Evolutionary conservation across 1,140 invertebrate species (phyloP).

Genomic region (Pseudachorutes palmiensis): DNA sequence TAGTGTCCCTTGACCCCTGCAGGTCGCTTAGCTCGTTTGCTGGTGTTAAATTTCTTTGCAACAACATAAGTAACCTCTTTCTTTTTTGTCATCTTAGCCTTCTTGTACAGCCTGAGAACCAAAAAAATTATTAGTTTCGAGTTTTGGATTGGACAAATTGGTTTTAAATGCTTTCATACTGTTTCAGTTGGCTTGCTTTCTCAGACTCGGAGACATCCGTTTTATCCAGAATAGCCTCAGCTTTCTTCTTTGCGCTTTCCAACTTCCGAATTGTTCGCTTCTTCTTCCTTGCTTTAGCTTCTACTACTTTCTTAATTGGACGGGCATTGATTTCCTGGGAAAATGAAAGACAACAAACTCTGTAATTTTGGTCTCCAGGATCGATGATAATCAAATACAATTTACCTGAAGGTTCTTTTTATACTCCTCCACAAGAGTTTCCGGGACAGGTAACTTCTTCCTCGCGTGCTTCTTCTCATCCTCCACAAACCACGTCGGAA

Average conservation of each 20-base stretch:
- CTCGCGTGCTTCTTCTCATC: constrained; percentile 89
- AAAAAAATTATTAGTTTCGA: constrained; percentile 24
- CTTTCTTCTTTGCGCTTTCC: constrained; percentile 91
- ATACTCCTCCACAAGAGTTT: constrained; percentile 34
- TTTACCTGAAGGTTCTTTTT: constrained; percentile 31
- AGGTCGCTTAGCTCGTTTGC: constrained; percentile 67
- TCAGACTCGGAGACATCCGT: constrained; percentile 80
- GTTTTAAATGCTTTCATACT: constrained; percentile 56
- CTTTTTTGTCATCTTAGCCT: constrained; percentile 71
- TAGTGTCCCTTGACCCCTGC: constrained; percentile 82
- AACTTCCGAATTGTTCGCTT: constrained; percentile 71
- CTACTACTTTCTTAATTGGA: constrained; percentile 95
- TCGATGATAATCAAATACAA: background rate
- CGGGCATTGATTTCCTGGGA: constrained; percentile 81
- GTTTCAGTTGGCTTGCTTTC: constrained; percentile 82
- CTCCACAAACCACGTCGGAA: constrained; percentile 93
- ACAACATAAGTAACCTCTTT: constrained; percentile 90
- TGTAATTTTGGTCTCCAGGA: no score
- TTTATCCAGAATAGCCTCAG: constrained; percentile 83
- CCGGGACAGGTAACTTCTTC: constrained; percentile 66
- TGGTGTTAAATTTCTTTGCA: constrained; percentile 75
- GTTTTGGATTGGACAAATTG: no score
- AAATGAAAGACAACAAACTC: constrained; percentile 2
- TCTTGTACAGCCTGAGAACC: constrained; percentile 76
- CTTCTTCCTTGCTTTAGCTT: constrained; percentile 97